Evolutionary conservation across 2,888 invertebrate genomes (phyloP).

Genomic region (Odiellus spinosus): DNA sequence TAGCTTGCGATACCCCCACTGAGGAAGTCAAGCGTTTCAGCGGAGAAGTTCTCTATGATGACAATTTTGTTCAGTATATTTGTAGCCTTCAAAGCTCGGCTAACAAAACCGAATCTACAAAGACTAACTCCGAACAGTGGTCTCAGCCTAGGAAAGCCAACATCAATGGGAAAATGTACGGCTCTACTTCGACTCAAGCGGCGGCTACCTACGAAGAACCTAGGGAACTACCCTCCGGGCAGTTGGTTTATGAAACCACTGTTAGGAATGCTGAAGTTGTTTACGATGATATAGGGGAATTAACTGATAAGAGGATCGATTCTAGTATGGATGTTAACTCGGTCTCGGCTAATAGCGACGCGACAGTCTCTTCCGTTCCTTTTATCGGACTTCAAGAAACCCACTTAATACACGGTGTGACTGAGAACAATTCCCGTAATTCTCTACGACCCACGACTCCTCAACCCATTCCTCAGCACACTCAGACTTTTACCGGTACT

Average conservation of each 20-base stretch:
- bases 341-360: not conserved
- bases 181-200: not conserved
- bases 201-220: not conserved
- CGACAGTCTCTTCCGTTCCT: not conserved
- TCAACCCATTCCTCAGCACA: not conserved
- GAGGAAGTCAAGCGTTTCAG: constrained; percentile 17
- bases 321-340: not conserved
- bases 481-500: not conserved
- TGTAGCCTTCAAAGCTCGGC: not conserved
- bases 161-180: not conserved
- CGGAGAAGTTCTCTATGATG: constrained; percentile 19
- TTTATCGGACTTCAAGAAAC: not conserved
- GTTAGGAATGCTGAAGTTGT: constrained; percentile 58
- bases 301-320: constrained; percentile 9
- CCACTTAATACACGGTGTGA: not conserved
- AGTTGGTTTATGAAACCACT: constrained; percentile 38
- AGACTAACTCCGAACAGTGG: not conserved
- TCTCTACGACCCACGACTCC: too few relatives aligned
- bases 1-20: constrained; percentile 7
- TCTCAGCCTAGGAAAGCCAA: not conserved
- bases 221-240: constrained; percentile 18
- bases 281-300: constrained; percentile 67
- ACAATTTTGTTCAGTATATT: constrained; percentile 16
- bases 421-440: not conserved
- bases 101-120: not conserved